Evolutionary conservation across 2,797 vertebrate genomes (phyloP), one percentile per base, ranked within the genome.

Genomic region (Spondyliosoma cantharus): DNA sequence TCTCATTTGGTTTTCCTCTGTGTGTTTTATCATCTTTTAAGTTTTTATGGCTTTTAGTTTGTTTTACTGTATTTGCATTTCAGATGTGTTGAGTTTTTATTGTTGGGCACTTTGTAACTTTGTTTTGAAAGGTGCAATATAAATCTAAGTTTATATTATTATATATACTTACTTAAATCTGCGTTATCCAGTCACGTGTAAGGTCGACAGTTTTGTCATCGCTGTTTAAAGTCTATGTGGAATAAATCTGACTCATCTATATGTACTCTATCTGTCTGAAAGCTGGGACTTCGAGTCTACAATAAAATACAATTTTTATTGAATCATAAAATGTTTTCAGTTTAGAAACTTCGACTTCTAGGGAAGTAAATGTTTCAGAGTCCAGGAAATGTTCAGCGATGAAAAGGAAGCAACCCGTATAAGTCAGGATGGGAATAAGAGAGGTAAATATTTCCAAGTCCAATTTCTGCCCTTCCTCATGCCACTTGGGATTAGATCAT

Each of bases 311-410:
- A 0, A 11, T 11, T 11, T 11, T 11, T 37, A 37, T 37, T 11
- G 9, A 37, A 37, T 37, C 3, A 16, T 46, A 27, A 58, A 65
- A 22, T 22, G 4, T 1, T 54, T 43, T 64, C 19, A 8, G 5
- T 37, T 2, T 24, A 19, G 37, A 15, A 27, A 24, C 14, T 4
- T 3, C n/a, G 24, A 20, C 22, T 4, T 22, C 14, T 37, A n/a
- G 45, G 61, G 15, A 14, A 1, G 58, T 2, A 57, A 13, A 22
- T 52, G 46, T 62, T 65, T 25, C 64, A 82, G 50, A 80, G 48
- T 82, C 67, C 63, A 68, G 7, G 3, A 64, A 48, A 37, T 29
- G 19, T 59, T 64, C 17, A 45, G 16, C 22, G 61, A 27, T 50
- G 20, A 78, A 67, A 63, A 74, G 45, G 13, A 50, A 61, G n/a